These are phyloP conservation scores for Cyclopterus lumpus DNA, from an alignment of 2,797 vertebrate species.

Conservation along the genomic window DNA sequence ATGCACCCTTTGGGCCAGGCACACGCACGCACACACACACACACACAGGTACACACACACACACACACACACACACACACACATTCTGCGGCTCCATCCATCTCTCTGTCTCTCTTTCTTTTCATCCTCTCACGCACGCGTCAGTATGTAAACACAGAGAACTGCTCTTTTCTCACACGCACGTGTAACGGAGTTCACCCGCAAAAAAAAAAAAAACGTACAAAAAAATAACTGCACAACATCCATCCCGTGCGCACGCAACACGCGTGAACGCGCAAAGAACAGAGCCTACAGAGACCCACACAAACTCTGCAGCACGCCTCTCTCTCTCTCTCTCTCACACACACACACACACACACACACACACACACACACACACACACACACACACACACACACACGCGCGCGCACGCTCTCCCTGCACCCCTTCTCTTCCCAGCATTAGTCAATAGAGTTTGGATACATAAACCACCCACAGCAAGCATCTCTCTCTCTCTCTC, in stretches of 20 bases:
- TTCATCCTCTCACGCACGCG: not conserved
- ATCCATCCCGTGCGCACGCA: constrained; percentile 16
- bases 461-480: constrained; percentile 70
- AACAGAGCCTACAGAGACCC: constrained; percentile 42
- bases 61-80: constrained; percentile 18
- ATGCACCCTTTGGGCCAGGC: constrained; percentile 17
- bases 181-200: not conserved
- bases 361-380: not conserved
- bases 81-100: constrained; percentile 42
- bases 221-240: constrained; percentile 8
- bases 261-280: constrained; percentile 26
- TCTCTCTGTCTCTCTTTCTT: constrained; percentile 1
- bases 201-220: not conserved
- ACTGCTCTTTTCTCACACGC: not conserved
- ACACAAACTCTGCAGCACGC: constrained; percentile 58
- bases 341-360: not conserved
- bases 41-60: not conserved
- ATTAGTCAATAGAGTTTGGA: constrained; percentile 74
- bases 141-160: constrained; percentile 2
- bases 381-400: not conserved
- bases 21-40: not conserved
- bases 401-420: constrained; percentile 5
- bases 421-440: constrained; percentile 60
- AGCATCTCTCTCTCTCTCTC: constrained; percentile 30
- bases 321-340: not conserved